Conservation (phyloP, 2,113 vertebrate species). For the Mesoclemmys tuberculata region DNA sequence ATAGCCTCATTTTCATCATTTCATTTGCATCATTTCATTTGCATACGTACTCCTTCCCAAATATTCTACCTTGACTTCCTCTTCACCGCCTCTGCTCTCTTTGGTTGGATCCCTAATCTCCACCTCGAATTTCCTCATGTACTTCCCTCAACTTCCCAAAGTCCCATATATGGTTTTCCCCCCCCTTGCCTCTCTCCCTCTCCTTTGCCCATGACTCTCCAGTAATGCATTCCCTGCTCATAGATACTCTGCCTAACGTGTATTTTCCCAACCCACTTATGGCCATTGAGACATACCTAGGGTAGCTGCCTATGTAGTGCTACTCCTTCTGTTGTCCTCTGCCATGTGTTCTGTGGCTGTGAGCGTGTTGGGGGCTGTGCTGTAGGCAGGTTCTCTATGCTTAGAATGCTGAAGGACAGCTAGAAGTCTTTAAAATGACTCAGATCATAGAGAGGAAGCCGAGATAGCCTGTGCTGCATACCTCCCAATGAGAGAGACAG, state of each 20-base stretch:
- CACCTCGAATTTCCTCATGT: neutral
- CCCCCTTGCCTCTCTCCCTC: neutral
- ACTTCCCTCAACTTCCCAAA: neutral
- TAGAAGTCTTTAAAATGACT: neutral
- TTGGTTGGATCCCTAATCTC: neutral
- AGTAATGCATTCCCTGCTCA: neutral
- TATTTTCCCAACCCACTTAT: neutral
- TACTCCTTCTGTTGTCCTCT: neutral
- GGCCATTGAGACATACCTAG: neutral
- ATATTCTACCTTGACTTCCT: neutral
- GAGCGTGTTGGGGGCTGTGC: neutral
- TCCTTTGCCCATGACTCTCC: neutral
- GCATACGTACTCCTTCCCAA: neutral
- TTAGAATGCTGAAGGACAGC: accelerated
- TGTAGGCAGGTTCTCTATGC: neutral
- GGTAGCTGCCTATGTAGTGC: neutral
- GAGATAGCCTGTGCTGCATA: neutral
- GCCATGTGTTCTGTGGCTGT: neutral
- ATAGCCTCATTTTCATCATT: neutral
- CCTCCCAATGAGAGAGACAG: neutral
- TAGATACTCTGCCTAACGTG: neutral
- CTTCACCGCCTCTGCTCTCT: neutral
- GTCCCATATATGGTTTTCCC: neutral
- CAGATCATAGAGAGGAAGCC: neutral
- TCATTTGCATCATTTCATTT: neutral